phyloP scores from a whole-genome alignment of 2,113 vertebrate species.

The Phalacrocorax brasilianus region DNA sequence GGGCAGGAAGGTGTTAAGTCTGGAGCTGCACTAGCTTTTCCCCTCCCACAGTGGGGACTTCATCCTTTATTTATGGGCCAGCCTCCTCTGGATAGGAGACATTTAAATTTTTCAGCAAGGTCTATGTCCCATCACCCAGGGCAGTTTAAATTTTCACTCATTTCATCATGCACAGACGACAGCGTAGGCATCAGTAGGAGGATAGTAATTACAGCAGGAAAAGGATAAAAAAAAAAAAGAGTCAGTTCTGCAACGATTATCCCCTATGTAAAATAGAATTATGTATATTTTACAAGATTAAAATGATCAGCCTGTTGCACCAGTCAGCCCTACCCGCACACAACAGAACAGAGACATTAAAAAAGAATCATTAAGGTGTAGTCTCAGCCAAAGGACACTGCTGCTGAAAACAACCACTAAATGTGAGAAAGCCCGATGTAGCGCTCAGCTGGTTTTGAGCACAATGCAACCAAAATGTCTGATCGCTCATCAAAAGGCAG shows the following conservation, averaged over 20 bases:
- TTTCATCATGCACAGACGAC: conserved; percentile 2
- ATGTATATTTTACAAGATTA: conserved; percentile 33
- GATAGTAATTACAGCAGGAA: conserved; percentile 37
- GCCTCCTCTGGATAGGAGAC: conserved; percentile 27
- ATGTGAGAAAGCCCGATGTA: not conserved
- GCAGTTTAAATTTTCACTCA: conserved; percentile 43
- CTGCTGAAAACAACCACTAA: not conserved
- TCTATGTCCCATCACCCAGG: conserved; percentile 40
- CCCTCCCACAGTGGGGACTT: not conserved
- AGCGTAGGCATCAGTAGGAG: not conserved
- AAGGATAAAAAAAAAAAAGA: not conserved
- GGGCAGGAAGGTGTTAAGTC: conserved; percentile 33
- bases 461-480: accelerated
- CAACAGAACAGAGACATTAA: not conserved
- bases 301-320: not conserved
- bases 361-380: not conserved
- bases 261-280: not conserved
- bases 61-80: conserved; percentile 61
- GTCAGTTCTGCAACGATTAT: not conserved
- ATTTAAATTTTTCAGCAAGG: conserved; percentile 63
- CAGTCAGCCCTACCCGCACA: not conserved
- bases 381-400: not conserved
- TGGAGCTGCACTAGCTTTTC: not conserved
- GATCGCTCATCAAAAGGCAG: not conserved
- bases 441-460: not conserved